Base-by-base conservation (phyloP, 1,140 invertebrate genomes). In the Magallana gigas region DNA sequence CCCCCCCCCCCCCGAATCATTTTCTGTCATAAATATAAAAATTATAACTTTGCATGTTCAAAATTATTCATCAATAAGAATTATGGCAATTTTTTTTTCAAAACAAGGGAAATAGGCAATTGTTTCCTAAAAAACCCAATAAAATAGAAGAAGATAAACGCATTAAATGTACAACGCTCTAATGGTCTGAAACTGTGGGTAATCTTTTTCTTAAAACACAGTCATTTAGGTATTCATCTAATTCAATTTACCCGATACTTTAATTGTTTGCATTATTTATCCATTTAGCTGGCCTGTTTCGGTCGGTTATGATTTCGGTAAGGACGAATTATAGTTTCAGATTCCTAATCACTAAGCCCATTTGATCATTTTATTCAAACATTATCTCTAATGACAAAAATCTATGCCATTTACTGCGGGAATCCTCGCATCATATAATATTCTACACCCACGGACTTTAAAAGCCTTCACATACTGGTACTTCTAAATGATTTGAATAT, bases 311-410 rank as follows among this genome's bases (percentile, higher is more conserved):
- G 8, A 76, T 36, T 29, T 76, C 12, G 36, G 23, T 29, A 29
- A 29, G 12, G 68, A 76, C 9, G 68, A 76, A 76, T 48, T 29
- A 76, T 76, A 76, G 68, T 76, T 29, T 76, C 68, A 3, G 8
- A 76, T 76, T 76, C 36, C 68, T 76, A 76, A 76, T 76, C 23
- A 29, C 23, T 76, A 9, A 11, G 23, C 23, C 68, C 68, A 76
- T 76, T 76, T 76, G 68, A 76, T 76, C 18, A 76, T 76, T 76
- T 76, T 76, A 76, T 76, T 76, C 68, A 36, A 76, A 29, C 68
- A 76, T 76, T 76, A 76, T 76, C 68, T 29, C 36, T 76, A 68
- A 76, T 76, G 68, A 76, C 68, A 76, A 76, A 76, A 76, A 76
- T 76, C 68, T 48, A 48, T 48, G 36, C 36, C 36, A 48, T 48